phyloP scores from a whole-genome alignment of 2,888 invertebrate genomes.

The Salticus scenicus region DNA sequence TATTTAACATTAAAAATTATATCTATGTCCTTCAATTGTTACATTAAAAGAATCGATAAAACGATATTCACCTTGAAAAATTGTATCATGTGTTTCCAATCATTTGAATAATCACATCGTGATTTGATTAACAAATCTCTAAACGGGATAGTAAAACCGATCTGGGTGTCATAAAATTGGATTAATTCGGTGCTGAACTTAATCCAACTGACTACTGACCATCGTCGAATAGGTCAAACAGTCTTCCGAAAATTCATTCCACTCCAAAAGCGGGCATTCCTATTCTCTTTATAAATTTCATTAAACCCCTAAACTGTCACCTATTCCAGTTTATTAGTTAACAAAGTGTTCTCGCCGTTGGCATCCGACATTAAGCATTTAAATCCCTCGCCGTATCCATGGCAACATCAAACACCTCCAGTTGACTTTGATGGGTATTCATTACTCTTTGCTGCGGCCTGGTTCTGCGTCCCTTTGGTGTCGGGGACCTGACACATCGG shows the following conservation, averaged over 20 bases:
- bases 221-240: neutral
- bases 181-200: neutral
- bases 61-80: too few relatives aligned
- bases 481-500: slow-evolving; percentile 42
- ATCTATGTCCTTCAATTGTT: too few relatives aligned
- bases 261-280: neutral
- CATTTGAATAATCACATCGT: too few relatives aligned
- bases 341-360: slow-evolving; percentile 16
- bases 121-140: too few relatives aligned
- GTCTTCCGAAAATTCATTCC: neutral
- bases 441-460: slow-evolving; percentile 51
- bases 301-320: slow-evolving; percentile 50
- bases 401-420: slow-evolving; percentile 37
- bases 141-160: too few relatives aligned
- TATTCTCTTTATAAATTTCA: slow-evolving; percentile 47
- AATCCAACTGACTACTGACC: neutral
- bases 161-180: too few relatives aligned
- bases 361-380: slow-evolving; percentile 56
- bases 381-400: slow-evolving; percentile 48
- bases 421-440: slow-evolving; percentile 38
- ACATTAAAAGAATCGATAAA: too few relatives aligned
- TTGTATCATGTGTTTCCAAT: too few relatives aligned
- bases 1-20: too few relatives aligned
- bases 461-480: slow-evolving; percentile 21
- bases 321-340: slow-evolving; percentile 9